Percentiles rank a stretch among this genome's conserved stretches.
Evolutionary conservation across 2,113 vertebrate genomes (phyloP).

Genomic region (Phasianus colchicus): DNA sequence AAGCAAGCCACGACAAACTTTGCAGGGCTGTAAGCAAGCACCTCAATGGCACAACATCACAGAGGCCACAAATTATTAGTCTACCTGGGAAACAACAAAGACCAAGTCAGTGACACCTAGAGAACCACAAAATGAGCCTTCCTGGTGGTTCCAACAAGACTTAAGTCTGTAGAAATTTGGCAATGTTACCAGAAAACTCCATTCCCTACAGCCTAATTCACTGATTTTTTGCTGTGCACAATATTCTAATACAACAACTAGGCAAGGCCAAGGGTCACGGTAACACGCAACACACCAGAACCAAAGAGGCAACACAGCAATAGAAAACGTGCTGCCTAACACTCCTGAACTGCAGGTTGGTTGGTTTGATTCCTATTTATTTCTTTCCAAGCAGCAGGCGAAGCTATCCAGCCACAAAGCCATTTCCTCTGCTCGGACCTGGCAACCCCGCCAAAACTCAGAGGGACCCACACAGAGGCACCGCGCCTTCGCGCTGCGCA

Average conservation of each 20-base stretch:
- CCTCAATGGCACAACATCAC: not conserved
- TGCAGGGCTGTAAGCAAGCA: not conserved
- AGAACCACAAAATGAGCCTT: fast-evolving
- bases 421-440: not conserved
- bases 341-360: fast-evolving
- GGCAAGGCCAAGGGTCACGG: not conserved
- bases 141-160: fast-evolving
- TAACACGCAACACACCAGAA: fast-evolving
- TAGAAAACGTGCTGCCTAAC: not conserved
- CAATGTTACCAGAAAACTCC: no score
- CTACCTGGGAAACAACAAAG: fast-evolving
- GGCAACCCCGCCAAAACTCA: no score
- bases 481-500: not conserved
- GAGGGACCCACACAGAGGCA: no score
- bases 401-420: fast-evolving
- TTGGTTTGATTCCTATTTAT: not conserved
- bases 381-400: fast-evolving
- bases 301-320: fast-evolving
- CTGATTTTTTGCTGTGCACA: fast-evolving
- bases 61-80: not conserved
- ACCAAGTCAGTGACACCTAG: fast-evolving
- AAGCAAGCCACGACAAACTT: not conserved
- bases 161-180: fast-evolving
- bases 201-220: not conserved
- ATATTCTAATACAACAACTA: fast-evolving